Base-by-base conservation (phyloP, 2,888 invertebrate species). In the Yponomeuta plumbellus region DNA sequence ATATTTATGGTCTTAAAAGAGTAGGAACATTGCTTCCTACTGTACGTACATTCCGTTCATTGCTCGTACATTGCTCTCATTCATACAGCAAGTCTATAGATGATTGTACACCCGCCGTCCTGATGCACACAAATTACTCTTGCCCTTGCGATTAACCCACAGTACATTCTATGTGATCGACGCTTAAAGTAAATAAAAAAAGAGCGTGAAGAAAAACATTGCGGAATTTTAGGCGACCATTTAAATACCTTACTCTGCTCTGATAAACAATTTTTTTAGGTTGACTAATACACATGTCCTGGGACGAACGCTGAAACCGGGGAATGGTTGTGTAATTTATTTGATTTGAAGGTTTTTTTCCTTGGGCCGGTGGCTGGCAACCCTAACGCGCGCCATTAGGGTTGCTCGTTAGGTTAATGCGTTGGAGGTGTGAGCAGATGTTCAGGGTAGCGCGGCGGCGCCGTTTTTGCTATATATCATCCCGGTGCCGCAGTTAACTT, bases 391-490 rank as follows among this genome's bases (percentile, higher is more conserved):
- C 75, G 83, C 88, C 88, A 89, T 90, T 89, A 90, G 84, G 84
- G 79, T 79, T 79, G 85, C 88, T 90, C 90, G 89, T 90, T 90
- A 89, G 84, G 82, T 83, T 86, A 89, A 89, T 88, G 88, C 83
- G 83, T 77, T 83, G 80, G 77, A 83, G 85, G 87, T 83, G 81
- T 76, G 81, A 82, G 83, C 89, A 89, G 88, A 80, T 89, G 90
- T 80, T 83, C 78, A 74, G 72, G 72, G 76, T 71, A 52, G 17
- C 44, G 44, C 71, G 71, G 76, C 74, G 70, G 74, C 72, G 72
- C 79, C 75, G 85, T 86, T 88, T 88, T 86, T 86, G 80, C 80
- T 77, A 83, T 88, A 84, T 78, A 83, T 88, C 86, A 87, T 83
- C 77, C 75, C 44, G 40, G 77, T 79, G 78, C 76, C 76, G 78